Evolutionary conservation across 1,140 invertebrate genomes (phyloP).

Genomic region (Cardiocondyla obscurior): DNA sequence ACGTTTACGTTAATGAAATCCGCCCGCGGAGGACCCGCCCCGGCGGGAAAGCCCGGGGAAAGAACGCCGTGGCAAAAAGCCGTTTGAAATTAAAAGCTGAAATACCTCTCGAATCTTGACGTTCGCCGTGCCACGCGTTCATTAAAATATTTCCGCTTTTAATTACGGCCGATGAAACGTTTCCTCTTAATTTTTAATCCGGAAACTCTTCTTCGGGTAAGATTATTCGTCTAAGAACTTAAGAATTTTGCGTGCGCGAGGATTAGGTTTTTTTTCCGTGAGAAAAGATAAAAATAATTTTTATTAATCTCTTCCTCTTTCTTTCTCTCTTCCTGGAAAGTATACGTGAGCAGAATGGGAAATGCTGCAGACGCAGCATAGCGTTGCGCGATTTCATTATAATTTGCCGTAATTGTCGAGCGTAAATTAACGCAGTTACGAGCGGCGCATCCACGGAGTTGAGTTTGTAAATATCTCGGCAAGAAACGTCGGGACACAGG

Average conservation of each 20-base stretch:
- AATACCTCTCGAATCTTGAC: constrained; percentile 14
- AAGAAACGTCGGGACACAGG: constrained; percentile 5
- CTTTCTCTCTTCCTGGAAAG: not conserved
- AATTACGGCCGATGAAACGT: constrained; percentile 6
- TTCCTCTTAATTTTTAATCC: not conserved
- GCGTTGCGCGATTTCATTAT: constrained; percentile 3
- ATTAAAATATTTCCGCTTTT: constrained; percentile 3
- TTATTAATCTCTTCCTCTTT: not conserved
- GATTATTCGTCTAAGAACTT: not conserved
- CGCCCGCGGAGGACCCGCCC: constrained; percentile 13
- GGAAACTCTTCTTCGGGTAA: not conserved
- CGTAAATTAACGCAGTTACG: constrained; percentile 8
- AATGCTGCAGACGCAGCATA: not conserved
- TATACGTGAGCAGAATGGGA: not conserved
- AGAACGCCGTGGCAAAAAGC: not conserved
- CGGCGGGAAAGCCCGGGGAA: constrained; percentile 36
- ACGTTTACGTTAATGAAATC: constrained; percentile 64
- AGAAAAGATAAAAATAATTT: not conserved
- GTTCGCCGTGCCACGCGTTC: not conserved
- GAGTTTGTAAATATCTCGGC: not conserved
- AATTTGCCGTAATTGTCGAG: constrained; percentile 40
- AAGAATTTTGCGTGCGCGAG: not conserved
- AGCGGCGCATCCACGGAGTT: not conserved
- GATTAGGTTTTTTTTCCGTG: not conserved
- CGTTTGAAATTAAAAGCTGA: constrained; percentile 41